Conservation (phyloP, 2,888 invertebrate genomes). For the Nyleta sp. region DNA sequence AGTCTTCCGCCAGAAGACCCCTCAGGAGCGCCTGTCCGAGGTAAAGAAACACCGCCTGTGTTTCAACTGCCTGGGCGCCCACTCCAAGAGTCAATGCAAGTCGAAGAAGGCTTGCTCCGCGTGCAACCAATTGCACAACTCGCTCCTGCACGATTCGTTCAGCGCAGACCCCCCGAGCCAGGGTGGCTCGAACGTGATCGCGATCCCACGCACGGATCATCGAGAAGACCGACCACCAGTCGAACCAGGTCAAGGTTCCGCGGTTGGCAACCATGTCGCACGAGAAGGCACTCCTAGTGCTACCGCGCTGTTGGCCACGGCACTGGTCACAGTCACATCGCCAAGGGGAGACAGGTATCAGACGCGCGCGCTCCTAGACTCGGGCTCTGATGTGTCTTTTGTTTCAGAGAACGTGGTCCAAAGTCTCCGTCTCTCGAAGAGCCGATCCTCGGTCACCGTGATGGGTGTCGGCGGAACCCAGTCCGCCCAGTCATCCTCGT, state of each 20-base stretch:
- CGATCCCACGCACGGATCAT: too few relatives aligned
- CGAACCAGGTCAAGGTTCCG: too few relatives aligned
- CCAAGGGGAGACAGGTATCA: neutral
- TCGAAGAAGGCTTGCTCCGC: neutral
- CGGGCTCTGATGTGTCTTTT: conserved; percentile 7
- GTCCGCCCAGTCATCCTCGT: neutral
- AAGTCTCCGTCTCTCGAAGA: neutral
- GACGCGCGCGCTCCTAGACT: neutral
- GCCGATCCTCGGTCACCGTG: neutral
- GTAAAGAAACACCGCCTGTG: neutral
- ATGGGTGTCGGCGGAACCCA: neutral
- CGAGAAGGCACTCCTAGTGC: neutral
- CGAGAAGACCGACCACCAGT: too few relatives aligned
- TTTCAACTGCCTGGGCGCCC: neutral
- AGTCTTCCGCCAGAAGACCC: neutral
- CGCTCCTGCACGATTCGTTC: neutral
- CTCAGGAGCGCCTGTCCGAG: neutral
- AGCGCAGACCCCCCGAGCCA: neutral
- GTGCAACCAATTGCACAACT: neutral
- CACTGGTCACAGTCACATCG: neutral
- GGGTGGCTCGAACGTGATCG: too few relatives aligned
- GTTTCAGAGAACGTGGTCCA: neutral
- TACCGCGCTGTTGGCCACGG: neutral
- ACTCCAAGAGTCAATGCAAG: neutral
- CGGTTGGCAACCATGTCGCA: neutral